Conservation (phyloP, 2,888 invertebrate species). For the Salticus scenicus region DNA sequence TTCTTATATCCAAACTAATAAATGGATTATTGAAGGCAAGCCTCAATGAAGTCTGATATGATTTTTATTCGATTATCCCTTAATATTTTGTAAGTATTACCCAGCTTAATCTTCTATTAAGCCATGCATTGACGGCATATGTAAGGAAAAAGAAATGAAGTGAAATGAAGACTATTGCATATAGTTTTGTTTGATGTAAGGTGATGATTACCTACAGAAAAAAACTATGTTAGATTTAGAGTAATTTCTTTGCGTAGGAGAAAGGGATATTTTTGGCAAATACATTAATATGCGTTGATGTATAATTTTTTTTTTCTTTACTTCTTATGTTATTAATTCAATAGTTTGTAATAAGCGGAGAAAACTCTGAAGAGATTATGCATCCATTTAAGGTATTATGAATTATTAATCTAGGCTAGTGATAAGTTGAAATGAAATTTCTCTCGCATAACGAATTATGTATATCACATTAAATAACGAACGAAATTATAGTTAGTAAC, state of each 20-base stretch:
- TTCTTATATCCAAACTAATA: slow-evolving; percentile 45
- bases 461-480: no score
- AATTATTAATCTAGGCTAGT: no score
- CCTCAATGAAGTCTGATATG: slow-evolving; percentile 23
- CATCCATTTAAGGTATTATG: no score
- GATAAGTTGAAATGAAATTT: no score
- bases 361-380: no score
- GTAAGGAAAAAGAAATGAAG: not conserved
- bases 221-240: not conserved
- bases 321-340: no score
- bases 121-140: slow-evolving; percentile 28
- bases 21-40: slow-evolving; percentile 62
- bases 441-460: no score
- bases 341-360: no score
- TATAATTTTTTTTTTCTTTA: not conserved
- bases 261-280: not conserved
- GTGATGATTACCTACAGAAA: not conserved
- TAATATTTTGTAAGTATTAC: slow-evolving; percentile 32
- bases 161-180: slow-evolving; percentile 11
- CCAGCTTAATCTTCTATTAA: slow-evolving; percentile 60
- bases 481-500: no score
- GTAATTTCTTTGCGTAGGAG: not conserved
- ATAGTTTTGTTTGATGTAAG: not conserved
- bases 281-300: not conserved
- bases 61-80: slow-evolving; percentile 58